Percentiles rank a stretch among this genome's conserved stretches.
Evolutionary conservation across 2,797 vertebrate species (phyloP).

Genomic region (Kryptopterus vitreolus): DNA sequence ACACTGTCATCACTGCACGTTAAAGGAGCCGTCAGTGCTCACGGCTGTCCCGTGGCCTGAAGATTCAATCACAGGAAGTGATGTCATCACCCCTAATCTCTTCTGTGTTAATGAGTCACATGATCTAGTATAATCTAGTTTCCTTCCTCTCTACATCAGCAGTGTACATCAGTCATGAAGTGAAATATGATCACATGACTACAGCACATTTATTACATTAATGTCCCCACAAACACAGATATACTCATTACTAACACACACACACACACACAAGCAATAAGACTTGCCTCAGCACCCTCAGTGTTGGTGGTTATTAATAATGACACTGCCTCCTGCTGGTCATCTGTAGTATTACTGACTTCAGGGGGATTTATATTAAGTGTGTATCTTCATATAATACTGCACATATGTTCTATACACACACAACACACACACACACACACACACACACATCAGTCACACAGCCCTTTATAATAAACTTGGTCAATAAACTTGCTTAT

Average conservation of each 20-base stretch:
- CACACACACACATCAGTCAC: too few relatives aligned
- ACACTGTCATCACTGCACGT: conserved; percentile 84
- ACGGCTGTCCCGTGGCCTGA: conserved; percentile 82
- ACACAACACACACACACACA: neutral
- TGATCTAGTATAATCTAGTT: too few relatives aligned
- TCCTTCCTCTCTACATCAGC: neutral
- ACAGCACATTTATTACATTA: neutral
- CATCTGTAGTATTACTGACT: neutral
- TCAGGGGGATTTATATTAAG: neutral
- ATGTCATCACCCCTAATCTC: neutral
- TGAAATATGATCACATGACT: neutral
- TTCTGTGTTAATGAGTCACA: neutral
- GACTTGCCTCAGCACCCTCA: too few relatives aligned
- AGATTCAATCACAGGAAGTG: neutral
- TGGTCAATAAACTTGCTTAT: too few relatives aligned
- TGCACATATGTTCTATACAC: neutral
- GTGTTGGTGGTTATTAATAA: neutral
- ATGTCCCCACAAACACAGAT: neutral
- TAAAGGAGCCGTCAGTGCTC: conserved; percentile 86
- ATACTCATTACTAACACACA: neutral
- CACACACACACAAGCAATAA: conserved; percentile 3
- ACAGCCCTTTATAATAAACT: too few relatives aligned
- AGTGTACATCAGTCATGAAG: neutral
- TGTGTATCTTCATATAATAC: neutral
- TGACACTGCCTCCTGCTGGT: neutral